These are phyloP conservation scores for Diceros bicornis DNA, from an alignment of 2,797 vertebrate genomes.

Conservation along the genomic window DNA sequence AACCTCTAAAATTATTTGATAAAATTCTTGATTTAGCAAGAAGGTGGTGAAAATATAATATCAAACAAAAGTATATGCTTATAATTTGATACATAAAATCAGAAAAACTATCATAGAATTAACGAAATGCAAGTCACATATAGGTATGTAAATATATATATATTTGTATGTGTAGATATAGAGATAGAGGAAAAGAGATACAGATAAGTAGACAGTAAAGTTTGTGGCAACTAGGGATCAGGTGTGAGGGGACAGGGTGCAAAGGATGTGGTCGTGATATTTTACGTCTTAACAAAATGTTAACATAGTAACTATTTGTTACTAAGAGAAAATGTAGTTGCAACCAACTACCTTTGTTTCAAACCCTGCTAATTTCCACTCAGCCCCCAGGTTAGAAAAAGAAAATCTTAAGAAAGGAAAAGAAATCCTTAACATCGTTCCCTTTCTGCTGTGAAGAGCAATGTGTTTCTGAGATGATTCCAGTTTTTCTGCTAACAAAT, in stretches of 20 bases:
- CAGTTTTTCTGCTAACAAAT: conserved; percentile 58
- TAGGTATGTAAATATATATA: no score
- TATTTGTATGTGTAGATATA: background rate
- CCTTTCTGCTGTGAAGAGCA: conserved; percentile 6
- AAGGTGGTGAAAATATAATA: background rate
- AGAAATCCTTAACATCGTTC: background rate
- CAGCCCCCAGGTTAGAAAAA: background rate
- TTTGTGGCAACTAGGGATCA: background rate
- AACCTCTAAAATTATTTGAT: background rate
- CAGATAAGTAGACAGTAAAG: background rate
- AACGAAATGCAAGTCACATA: background rate
- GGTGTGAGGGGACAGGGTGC: background rate
- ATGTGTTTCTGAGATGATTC: conserved; percentile 40
- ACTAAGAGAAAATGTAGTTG: background rate
- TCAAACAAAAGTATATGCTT: conserved; percentile 2
- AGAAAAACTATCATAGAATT: background rate
- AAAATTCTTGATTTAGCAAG: conserved; percentile 20
- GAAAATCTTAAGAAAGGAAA: background rate
- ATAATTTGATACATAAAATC: conserved; percentile 20
- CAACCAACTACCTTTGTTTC: background rate
- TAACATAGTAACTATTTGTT: background rate
- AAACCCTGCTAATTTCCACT: background rate
- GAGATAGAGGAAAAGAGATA: background rate
- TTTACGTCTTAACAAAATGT: background rate
- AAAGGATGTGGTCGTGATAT: background rate